Base-by-base conservation (phyloP, 2,888 invertebrate genomes). In the Melanargia galathea region DNA sequence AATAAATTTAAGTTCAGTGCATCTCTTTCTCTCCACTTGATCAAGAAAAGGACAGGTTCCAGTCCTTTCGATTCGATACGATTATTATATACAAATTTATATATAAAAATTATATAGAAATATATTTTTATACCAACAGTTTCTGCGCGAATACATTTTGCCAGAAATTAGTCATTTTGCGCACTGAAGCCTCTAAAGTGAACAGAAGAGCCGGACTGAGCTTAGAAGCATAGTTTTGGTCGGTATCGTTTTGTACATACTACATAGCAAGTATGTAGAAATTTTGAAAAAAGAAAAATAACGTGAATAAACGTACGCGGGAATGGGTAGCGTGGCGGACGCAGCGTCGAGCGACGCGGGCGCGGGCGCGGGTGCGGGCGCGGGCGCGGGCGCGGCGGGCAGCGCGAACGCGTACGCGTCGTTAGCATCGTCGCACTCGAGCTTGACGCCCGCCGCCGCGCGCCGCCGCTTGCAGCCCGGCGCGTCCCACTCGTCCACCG, bases 371-470 rank as follows among this genome's bases (percentile, higher is more conserved):
- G 75, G 55, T 73, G 70, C 18, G 76, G 76, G 62, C 75, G 72
- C 69, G 75, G 70, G 75, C 66, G 78, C 76, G 65, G 82, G 81
- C 63, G 81, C 81, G 54, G 89, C 85, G 73, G 93, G 92, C 73
- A 93, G 92, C 33, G 93, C 92, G 83, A 94, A 95, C 70, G 93
- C 90, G 84, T 94, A 95, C 80, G 94, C 93, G 75, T 94, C 94
- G 78, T 93, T 94, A 51, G 94, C 93, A 77, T 95, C 93, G 79
- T 95, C 95, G 76, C 94, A 93, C 85, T 95, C 95, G 75, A 94
- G 82, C 86, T 95, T 95, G 73, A 95, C 93, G 73, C 93, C 94
- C 82, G 93, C 93, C 76, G 92, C 92, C 75, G 93, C 91, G 51
- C 93, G 90, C 75, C 92, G 92, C 68, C 91, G 78, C 77, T 92